A percentile compares a stretch with the other conserved stretches of the same genome.
Conservation (phyloP, 2,797 vertebrate genomes). For the Sternotherus odoratus region DNA sequence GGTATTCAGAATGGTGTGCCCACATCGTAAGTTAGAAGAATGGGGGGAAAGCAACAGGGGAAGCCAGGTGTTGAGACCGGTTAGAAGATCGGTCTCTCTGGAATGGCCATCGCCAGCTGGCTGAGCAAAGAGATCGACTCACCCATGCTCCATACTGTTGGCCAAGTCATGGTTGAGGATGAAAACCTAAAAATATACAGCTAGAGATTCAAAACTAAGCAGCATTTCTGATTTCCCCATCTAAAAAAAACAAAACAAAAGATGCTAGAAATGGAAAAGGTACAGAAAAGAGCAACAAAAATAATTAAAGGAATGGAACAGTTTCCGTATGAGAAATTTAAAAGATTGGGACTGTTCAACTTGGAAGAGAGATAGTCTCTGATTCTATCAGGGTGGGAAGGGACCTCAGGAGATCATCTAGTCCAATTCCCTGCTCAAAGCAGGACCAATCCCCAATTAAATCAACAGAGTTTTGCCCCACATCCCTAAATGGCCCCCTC, state of each 20-base stretch:
- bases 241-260: not conserved
- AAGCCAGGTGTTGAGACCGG: not conserved
- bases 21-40: too few relatives aligned
- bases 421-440: too few relatives aligned
- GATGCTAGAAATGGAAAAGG: not conserved
- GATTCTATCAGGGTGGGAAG: too few relatives aligned
- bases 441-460: too few relatives aligned
- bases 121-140: not conserved
- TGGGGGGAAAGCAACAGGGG: not conserved
- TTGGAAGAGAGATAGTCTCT: not conserved
- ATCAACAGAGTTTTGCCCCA: too few relatives aligned
- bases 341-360: not conserved
- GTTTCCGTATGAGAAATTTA: not conserved
- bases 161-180: not conserved
- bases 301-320: not conserved
- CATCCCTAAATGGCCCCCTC: too few relatives aligned
- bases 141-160: fast-evolving
- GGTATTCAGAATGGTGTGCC: too few relatives aligned
- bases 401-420: too few relatives aligned
- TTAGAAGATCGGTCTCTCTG: not conserved
- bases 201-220: fast-evolving
- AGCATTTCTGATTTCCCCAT: not conserved
- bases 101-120: not conserved
- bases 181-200: not conserved
- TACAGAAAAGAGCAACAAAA: not conserved